Conservation (phyloP, 64 coral and sea anemone genomes). For the Stichodactyla mertensii region DNA sequence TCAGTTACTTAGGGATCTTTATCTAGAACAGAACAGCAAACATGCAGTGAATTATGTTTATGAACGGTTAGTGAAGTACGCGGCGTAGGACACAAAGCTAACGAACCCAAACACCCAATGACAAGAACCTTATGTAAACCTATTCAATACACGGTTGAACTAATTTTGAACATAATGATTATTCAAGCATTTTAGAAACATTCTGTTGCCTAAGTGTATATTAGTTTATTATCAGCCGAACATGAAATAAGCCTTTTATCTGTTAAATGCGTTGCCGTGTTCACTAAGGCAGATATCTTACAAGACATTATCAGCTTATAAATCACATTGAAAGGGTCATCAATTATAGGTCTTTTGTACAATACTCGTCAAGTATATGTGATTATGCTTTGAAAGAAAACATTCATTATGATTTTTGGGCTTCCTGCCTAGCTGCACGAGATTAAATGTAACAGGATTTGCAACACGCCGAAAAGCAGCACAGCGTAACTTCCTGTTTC, state of each 20-base stretch:
- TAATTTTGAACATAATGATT: background rate
- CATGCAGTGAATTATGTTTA: background rate
- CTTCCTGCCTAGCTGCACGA: too few species aligned
- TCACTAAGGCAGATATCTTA: background rate
- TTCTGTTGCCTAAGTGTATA: background rate
- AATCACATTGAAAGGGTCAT: background rate
- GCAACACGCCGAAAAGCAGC: too few species aligned
- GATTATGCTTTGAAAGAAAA: background rate
- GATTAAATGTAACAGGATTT: too few species aligned
- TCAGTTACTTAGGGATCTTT: background rate
- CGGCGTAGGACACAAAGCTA: background rate
- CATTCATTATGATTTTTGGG: background rate
- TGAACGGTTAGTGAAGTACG: background rate
- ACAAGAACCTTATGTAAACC: background rate
- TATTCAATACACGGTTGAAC: background rate
- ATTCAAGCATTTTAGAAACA: background rate
- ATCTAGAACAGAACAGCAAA: background rate
- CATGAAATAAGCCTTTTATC: background rate
- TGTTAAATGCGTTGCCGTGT: background rate
- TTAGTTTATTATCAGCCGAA: background rate
- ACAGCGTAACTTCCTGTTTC: too few species aligned
- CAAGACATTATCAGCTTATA: background rate
- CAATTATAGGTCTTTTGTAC: background rate
- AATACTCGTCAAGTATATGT: background rate
- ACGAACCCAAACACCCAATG: background rate